Evolutionary conservation across 2,113 vertebrate genomes (phyloP), one percentile per base, ranked within the genome.

Genomic region (Periophthalmus modestus): DNA sequence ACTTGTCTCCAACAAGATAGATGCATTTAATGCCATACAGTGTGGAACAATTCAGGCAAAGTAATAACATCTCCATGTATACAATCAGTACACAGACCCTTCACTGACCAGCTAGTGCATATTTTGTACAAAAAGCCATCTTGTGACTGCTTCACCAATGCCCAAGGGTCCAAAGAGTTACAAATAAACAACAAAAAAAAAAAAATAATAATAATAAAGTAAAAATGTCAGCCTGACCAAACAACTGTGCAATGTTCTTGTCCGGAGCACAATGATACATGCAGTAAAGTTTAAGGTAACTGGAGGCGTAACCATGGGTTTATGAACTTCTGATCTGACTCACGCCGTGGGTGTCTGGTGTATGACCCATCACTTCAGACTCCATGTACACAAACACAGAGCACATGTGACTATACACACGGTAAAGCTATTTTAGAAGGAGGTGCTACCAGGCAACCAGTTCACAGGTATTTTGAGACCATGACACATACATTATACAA

Each of bases 301-400:
- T 28, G 19, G 18, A 66, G 21, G 46, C 62, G 15, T 34, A 13
- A 54, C 46, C 54, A 55, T 4, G 39, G 68, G 15, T 36, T 2
- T 54, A 43, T 36, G 47, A 43, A 33, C 14, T 81, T 77, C 36
- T n/a, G 24, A n/a, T 69, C 74, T 85, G 74, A 77, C 46, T 72
- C 68, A 63, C 9, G 21, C 34, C 43, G 76, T 34, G 54, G 54
- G 52, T 72, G 63, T 61, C 46, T 19, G 66, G n/a, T 3, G 63
- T 39, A 62, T 70, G 66, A 63, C 7, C 57, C 61, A 50, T 18
- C 54, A 13, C 46, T 18, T 76, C 16, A 19, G 16, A 4, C 46
- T 74, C 48, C 13, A 33, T 68, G 65, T 58, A 33, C 50, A 62
- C 66, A 48, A 43, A 72, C 72, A 80, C 28, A 70, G 62, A 68